Conservation (phyloP, 2,888 invertebrate genomes). For the Erebia aethiops region DNA sequence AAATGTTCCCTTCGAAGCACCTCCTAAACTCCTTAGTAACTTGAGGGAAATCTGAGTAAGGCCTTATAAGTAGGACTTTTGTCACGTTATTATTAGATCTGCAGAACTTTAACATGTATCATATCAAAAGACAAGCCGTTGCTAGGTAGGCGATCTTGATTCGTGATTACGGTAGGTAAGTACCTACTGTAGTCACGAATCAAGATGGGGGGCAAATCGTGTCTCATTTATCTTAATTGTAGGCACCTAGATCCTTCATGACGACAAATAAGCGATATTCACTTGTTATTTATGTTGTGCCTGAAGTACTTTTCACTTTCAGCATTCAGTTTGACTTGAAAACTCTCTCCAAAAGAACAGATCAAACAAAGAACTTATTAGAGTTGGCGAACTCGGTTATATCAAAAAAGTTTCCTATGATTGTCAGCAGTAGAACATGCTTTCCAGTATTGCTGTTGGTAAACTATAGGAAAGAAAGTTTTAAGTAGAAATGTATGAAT, state of each 20-base stretch:
- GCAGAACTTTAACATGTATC: too few relatives aligned
- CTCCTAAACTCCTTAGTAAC: too few relatives aligned
- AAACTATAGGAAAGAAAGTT: neutral
- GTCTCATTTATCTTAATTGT: too few relatives aligned
- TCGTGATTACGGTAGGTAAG: too few relatives aligned
- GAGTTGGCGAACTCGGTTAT: slow-evolving; percentile 30
- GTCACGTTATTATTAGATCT: too few relatives aligned
- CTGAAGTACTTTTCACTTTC: slow-evolving; percentile 26
- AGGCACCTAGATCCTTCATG: neutral
- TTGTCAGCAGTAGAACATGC: slow-evolving; percentile 2
- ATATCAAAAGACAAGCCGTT: too few relatives aligned
- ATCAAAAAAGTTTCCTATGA: slow-evolving; percentile 32
- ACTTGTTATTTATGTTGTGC: slow-evolving; percentile 26
- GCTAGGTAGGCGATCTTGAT: too few relatives aligned
- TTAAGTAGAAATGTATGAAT: neutral
- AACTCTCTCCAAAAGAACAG: slow-evolving; percentile 19
- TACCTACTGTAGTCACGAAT: too few relatives aligned
- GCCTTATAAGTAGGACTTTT: too few relatives aligned
- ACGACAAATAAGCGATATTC: slow-evolving; percentile 20
- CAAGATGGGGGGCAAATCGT: too few relatives aligned
- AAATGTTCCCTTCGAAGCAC: too few relatives aligned
- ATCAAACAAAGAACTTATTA: slow-evolving; percentile 27
- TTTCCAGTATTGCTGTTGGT: neutral
- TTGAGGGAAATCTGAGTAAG: too few relatives aligned
- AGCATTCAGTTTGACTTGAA: slow-evolving; percentile 20